Base-by-base conservation (phyloP, 2,113 vertebrate species). In the Phoenicopterus ruber region DNA sequence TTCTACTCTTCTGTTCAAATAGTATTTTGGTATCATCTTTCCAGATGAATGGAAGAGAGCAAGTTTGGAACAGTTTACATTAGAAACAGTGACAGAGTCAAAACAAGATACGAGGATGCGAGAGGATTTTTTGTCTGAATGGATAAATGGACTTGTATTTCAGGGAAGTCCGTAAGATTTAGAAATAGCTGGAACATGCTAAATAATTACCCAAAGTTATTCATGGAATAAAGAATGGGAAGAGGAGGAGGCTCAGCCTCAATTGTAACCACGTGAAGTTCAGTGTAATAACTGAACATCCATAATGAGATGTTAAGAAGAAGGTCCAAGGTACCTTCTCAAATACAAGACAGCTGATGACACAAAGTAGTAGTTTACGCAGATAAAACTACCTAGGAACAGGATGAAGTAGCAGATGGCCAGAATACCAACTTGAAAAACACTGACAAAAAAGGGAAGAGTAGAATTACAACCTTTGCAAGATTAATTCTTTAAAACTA, bases 151-250 rank as follows among this genome's bases (percentile, higher is more conserved):
- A 63, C 55, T 65, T 47, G 19, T 19, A n/a, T 26, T 59, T 84
- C 58, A 73, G 44, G 34, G 16, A 86, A 93, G 46, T 28, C 72
- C 57, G 24, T 20, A 72, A 87, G 38, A 59, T 25, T 32, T 21
- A 73, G 32, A 69, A 69, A 77, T 22, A n/a, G 10, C 8, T 49
- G 25, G 31, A 87, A 71, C 15, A 32, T 38, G 8, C 24, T n/a
- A 74, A 76, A 20, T 38, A 55, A 72, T 47, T 61, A 16, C 17
- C 25, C 6, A 16, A 11, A 10, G 22, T 42, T 73, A 50, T 34
- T 31, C 0, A 10, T 9, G n/a, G 36, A 21, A 72, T 52, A 74
- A 34, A 21, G 14, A 93, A 58, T 0, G 1, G 20, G 20, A n/a
- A 71, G 28, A 89, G 8, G 13, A 67, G 12, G 19, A 34, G 52